A percentile compares a stretch with the other conserved stretches of the same genome.
These are phyloP conservation scores for Phalacrocorax carbo DNA, from an alignment of 2,113 vertebrate genomes.

Conservation along the genomic window DNA sequence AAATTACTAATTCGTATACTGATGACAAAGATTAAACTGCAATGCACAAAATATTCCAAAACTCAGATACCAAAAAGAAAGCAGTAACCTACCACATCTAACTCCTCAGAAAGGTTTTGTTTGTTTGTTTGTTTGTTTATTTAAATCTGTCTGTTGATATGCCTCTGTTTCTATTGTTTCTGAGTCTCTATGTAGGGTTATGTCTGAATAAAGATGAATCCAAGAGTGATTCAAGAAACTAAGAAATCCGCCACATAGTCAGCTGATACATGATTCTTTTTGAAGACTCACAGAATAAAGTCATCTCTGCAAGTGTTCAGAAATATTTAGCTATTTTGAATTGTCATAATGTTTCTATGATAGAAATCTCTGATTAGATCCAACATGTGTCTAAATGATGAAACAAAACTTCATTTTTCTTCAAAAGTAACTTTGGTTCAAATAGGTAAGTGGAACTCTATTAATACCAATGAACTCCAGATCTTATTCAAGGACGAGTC, in stretches of 20 bases:
- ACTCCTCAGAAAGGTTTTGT: neutral
- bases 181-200: rapidly evolving
- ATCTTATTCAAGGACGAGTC: neutral
- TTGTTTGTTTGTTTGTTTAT: neutral
- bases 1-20: neutral
- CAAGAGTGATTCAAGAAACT: neutral
- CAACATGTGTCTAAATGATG: neutral
- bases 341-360: neutral
- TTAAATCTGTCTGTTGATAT: neutral
- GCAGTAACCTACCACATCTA: neutral
- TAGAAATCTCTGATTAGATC: neutral
- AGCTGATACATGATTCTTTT: rapidly evolving
- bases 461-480: neutral
- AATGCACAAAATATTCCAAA: neutral
- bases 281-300: neutral
- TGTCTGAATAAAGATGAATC: neutral
- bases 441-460: neutral
- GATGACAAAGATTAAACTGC: neutral
- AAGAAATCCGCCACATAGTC: neutral
- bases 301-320: neutral
- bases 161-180: neutral
- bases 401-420: neutral
- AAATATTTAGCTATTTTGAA: neutral
- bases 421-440: neutral
- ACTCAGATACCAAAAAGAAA: neutral